phyloP scores from a whole-genome alignment of 2,888 invertebrate species.

The Melanargia galathea region DNA sequence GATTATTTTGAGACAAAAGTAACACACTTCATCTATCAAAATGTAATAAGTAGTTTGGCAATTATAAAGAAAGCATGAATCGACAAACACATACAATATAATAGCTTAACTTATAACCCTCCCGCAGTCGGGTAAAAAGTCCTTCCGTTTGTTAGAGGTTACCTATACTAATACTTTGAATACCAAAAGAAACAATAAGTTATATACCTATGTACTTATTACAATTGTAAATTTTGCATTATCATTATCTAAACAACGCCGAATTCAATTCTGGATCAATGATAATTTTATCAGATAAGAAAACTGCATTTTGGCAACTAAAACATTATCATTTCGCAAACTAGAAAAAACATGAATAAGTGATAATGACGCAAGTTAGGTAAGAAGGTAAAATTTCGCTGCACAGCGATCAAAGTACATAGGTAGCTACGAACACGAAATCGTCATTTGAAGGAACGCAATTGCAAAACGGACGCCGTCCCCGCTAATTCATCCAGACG shows the following conservation, averaged over 20 bases:
- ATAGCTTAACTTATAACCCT: too few species aligned
- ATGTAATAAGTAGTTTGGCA: too few species aligned
- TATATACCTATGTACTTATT: background rate
- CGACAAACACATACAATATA: too few species aligned
- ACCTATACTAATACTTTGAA: too few species aligned
- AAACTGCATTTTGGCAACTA: background rate
- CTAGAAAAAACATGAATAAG: background rate
- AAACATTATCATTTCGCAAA: background rate
- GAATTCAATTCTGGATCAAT: background rate
- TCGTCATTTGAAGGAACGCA: slow-evolving; percentile 24
- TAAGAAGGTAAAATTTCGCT: too few species aligned
- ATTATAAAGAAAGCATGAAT: too few species aligned
- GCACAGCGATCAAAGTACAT: too few species aligned
- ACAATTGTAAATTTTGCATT: background rate
- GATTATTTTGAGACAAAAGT: too few species aligned
- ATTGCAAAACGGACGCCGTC: slow-evolving; percentile 31
- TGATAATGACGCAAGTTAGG: too few species aligned
- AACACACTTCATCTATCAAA: too few species aligned
- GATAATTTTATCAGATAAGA: background rate
- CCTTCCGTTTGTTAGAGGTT: too few species aligned
- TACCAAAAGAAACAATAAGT: background rate
- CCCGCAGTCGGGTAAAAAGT: too few species aligned
- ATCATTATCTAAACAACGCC: background rate
- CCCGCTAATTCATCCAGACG: slow-evolving; percentile 47
- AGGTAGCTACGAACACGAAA: slow-evolving; percentile 12